Conservation (phyloP, 2,113 vertebrate genomes). For the Paracanthobrama guichenoti region DNA sequence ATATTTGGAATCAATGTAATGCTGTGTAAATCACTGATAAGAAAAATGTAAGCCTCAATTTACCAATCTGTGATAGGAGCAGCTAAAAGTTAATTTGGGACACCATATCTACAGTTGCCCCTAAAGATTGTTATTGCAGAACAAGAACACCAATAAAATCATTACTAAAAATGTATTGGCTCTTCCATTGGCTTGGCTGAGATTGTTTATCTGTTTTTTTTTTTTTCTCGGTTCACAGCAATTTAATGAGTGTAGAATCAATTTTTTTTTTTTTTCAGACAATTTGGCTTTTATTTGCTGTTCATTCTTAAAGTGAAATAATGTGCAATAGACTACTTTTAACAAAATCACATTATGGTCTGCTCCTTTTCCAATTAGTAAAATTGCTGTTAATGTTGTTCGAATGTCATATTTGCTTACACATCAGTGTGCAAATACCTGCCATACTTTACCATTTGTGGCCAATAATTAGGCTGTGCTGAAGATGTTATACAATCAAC, state of each 20-base stretch:
- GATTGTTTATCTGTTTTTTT: not conserved
- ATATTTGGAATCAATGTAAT: not conserved
- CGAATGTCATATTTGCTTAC: not conserved
- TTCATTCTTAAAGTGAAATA: slow-evolving; percentile 7
- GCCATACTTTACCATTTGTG: slow-evolving; percentile 9
- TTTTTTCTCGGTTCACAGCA: not conserved
- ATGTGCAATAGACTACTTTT: not conserved
- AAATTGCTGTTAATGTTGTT: not conserved
- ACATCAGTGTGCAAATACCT: slow-evolving; percentile 20
- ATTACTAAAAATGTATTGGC: not conserved
- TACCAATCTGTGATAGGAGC: not conserved
- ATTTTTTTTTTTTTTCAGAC: slow-evolving; percentile 11
- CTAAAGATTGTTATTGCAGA: not conserved
- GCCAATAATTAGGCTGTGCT: not conserved
- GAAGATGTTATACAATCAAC: not conserved
- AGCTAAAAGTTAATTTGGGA: not conserved
- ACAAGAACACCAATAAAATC: not conserved
- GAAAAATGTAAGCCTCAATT: not conserved
- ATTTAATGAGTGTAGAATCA: slow-evolving; percentile 21
- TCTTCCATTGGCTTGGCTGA: not conserved
- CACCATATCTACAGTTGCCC: not conserved
- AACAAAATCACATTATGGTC: not conserved
- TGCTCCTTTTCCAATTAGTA: not conserved
- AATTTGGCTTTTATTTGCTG: slow-evolving; percentile 20
- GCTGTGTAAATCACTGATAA: not conserved